Percentiles rank a stretch among this genome's conserved stretches.
phyloP scores from a whole-genome alignment of 2,113 vertebrate species.

The Anarrhichthys ocellatus region DNA sequence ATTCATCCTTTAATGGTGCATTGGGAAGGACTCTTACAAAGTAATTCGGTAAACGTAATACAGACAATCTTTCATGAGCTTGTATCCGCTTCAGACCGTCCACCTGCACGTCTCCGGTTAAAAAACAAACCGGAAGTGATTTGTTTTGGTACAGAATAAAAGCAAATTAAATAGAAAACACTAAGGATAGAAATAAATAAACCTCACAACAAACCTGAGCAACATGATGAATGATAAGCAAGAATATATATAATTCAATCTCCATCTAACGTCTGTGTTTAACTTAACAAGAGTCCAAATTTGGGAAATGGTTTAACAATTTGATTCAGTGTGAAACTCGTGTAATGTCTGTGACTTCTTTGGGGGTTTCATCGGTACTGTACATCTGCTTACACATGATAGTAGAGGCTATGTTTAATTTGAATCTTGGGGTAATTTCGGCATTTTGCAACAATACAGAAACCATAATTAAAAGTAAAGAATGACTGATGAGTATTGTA shows the following conservation, averaged over 20 bases:
- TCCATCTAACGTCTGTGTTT: not conserved
- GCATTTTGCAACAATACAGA: slow-evolving; percentile 23
- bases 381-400: too few relatives aligned
- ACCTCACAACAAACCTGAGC: not conserved
- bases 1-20: not conserved
- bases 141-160: not conserved
- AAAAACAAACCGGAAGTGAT: not conserved
- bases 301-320: not conserved
- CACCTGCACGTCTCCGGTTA: not conserved
- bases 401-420: not conserved
- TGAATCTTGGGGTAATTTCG: not conserved
- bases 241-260: not conserved
- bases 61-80: not conserved
- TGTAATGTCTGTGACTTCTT: not conserved
- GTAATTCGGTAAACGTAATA: too few relatives aligned
- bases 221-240: not conserved
- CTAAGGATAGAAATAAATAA: not conserved
- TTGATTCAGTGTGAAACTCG: not conserved
- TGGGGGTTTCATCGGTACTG: too few relatives aligned
- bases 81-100: not conserved
- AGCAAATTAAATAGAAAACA: not conserved
- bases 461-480: slow-evolving; percentile 20
- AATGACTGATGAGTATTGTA: not conserved
- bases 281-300: not conserved
- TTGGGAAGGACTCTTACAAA: not conserved